These are phyloP conservation scores for Otocyon megalotis DNA, from an alignment of 2,113 vertebrate genomes.

Conservation along the genomic window DNA sequence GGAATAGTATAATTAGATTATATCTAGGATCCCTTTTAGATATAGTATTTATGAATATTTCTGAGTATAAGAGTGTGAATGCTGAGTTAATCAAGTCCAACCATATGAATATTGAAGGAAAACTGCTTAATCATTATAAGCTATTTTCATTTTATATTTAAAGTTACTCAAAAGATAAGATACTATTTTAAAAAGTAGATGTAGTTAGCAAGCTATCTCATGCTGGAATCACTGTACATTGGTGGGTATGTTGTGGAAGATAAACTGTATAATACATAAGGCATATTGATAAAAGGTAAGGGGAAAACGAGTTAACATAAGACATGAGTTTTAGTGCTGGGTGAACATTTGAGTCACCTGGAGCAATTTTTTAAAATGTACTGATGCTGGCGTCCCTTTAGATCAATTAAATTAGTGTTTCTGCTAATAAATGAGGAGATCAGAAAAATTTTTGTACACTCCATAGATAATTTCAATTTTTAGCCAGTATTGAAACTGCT, in stretches of 20 bases:
- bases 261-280: not conserved
- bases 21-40: not conserved
- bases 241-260: not conserved
- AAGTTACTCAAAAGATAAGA: constrained; percentile 7
- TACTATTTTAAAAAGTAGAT: not conserved
- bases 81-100: not conserved
- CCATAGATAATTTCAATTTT: not conserved
- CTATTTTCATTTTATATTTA: constrained; percentile 45
- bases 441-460: not conserved
- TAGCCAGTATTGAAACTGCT: not conserved
- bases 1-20: not conserved
- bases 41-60: constrained; percentile 19
- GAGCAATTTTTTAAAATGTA: not conserved
- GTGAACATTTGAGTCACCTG: not conserved
- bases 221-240: not conserved
- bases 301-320: not conserved
- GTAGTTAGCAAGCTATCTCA: not conserved
- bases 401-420: constrained; percentile 13
- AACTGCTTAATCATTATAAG: not conserved
- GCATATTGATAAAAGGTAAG: not conserved
- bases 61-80: not conserved
- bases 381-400: not conserved
- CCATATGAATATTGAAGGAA: not conserved
- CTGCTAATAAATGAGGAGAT: not conserved
- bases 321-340: not conserved